A percentile compares a stretch with the other conserved stretches of the same genome.
Evolutionary conservation across 2,113 vertebrate genomes (phyloP).

Genomic region (Lates calcarifer): DNA sequence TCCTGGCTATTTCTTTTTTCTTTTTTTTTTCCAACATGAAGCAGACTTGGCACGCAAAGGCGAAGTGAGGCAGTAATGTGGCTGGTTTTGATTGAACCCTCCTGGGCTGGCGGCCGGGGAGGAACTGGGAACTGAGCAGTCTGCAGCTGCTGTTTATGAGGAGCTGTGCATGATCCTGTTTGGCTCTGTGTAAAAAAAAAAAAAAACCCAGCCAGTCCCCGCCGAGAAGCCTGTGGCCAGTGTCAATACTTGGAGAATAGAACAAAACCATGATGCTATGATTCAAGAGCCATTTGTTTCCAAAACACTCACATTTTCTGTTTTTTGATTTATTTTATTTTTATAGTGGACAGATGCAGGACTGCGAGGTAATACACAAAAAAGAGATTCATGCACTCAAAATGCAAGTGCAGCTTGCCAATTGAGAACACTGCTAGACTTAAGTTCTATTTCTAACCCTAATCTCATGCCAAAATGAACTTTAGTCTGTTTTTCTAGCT

Average conservation of each 20-base stretch:
- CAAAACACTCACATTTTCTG: background rate
- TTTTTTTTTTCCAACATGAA: background rate
- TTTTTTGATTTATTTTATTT: background rate
- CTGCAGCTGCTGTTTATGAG: constrained; percentile 79
- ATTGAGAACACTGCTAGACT: background rate
- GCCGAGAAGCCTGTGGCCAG: constrained; percentile 62
- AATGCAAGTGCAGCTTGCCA: background rate
- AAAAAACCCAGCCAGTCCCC: constrained; percentile 44
- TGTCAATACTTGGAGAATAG: constrained; percentile 74
- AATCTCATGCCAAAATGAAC: background rate
- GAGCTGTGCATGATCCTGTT: constrained; percentile 66
- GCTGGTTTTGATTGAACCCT: constrained; percentile 77
- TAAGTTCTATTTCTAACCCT: background rate
- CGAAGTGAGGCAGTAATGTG: constrained; percentile 63
- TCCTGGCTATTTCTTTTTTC: constrained; percentile 12
- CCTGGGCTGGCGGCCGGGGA: constrained; percentile 63
- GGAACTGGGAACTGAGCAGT: constrained; percentile 71
- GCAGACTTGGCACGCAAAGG: constrained; percentile 61
- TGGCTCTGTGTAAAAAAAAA: constrained; percentile 54
- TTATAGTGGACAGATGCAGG: constrained; percentile 1
- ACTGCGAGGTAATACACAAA: background rate
- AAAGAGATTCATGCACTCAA: background rate
- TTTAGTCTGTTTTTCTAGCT: background rate
- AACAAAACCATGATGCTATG: constrained; percentile 55
- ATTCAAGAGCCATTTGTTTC: constrained; percentile 51